Conservation (phyloP, 2,888 invertebrate genomes). For the Cerastis leucographa region DNA sequence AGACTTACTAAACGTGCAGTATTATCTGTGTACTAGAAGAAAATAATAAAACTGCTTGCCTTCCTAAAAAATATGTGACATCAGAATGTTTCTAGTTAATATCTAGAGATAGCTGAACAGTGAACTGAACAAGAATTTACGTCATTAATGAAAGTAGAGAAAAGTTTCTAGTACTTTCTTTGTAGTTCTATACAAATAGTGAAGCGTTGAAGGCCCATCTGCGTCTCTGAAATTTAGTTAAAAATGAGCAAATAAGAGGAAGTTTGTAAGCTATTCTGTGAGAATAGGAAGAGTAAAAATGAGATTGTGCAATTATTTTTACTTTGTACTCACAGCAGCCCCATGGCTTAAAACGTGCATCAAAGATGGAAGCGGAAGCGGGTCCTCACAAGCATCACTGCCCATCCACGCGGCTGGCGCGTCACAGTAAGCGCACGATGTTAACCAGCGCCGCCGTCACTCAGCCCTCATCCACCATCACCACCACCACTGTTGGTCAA, state of each 20-base stretch:
- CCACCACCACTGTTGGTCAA: slow-evolving; percentile 63
- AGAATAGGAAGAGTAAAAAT: background rate
- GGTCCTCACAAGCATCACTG: slow-evolving; percentile 75
- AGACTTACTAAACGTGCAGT: background rate
- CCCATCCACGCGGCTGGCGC: slow-evolving; percentile 59
- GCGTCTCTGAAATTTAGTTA: background rate
- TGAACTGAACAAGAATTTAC: slow-evolving; percentile 16
- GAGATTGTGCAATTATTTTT: background rate
- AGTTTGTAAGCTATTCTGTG: background rate
- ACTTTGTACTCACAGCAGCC: slow-evolving; percentile 67
- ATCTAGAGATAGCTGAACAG: slow-evolving; percentile 1
- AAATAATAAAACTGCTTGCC: background rate
- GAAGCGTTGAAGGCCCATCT: background rate
- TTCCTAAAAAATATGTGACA: background rate
- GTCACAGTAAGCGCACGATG: slow-evolving; percentile 47
- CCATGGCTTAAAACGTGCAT: slow-evolving; percentile 77
- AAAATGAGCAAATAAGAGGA: too few relatives aligned
- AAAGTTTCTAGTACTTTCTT: slow-evolving; percentile 37
- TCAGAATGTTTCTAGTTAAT: background rate
- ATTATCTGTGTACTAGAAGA: background rate
- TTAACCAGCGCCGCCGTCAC: slow-evolving; percentile 21
- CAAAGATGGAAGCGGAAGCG: slow-evolving; percentile 65
- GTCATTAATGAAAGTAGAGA: slow-evolving; percentile 15
- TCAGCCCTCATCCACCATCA: slow-evolving; percentile 36
- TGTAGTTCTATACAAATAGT: background rate